Evolutionary conservation across 1,140 invertebrate species (phyloP).

Genomic region (Linepithema humile): DNA sequence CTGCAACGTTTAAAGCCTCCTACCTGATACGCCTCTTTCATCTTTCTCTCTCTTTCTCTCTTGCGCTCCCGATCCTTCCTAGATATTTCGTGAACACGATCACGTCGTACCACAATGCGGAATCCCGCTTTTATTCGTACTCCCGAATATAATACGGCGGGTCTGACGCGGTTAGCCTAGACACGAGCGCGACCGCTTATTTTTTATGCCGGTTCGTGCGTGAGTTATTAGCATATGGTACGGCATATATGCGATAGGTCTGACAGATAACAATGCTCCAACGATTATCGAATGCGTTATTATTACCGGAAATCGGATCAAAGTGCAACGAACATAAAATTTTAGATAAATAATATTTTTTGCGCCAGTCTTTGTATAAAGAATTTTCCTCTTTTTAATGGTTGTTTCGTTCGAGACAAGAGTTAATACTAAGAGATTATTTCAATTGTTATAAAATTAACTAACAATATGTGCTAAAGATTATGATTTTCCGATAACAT

Average conservation of each 20-base stretch:
- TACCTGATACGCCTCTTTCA: constrained; percentile 52
- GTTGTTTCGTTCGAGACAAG: too few relatives aligned
- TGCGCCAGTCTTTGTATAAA: not conserved
- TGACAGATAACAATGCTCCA: constrained; percentile 73
- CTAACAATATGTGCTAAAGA: not conserved
- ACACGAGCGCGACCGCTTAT: constrained; percentile 67
- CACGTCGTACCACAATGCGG: constrained; percentile 60
- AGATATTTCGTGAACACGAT: constrained; percentile 40
- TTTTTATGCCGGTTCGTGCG: constrained; percentile 70
- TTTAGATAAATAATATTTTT: not conserved
- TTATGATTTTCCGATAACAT: not conserved
- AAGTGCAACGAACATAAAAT: not conserved
- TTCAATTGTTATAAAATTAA: not conserved
- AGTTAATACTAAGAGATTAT: not conserved
- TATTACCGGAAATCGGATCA: constrained; percentile 7
- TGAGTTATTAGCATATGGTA: constrained; percentile 83
- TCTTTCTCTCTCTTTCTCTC: not conserved
- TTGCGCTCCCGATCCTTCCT: constrained; percentile 59
- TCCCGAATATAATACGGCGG: constrained; percentile 75
- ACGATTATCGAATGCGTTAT: constrained; percentile 70
- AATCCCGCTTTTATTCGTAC: constrained; percentile 74
- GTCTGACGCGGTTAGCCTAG: constrained; percentile 75
- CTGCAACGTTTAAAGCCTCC: constrained; percentile 60
- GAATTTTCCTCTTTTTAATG: too few relatives aligned
- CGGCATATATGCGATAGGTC: constrained; percentile 74